Evolutionary conservation across 2,797 vertebrate species (phyloP).

Genomic region (Etheostoma nigrum): DNA sequence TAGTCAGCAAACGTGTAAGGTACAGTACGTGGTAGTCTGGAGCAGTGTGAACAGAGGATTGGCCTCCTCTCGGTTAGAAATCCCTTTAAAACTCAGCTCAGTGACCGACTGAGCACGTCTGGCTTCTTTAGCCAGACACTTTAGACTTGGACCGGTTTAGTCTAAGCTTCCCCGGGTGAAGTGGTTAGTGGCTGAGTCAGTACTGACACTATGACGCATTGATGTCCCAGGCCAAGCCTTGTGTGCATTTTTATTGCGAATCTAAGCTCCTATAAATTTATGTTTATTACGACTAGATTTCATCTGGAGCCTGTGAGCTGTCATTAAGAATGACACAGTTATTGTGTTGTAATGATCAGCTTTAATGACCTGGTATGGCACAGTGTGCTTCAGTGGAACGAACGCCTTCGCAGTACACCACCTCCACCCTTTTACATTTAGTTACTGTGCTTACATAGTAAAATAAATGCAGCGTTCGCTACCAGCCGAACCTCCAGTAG

Average conservation of each 20-base stretch:
- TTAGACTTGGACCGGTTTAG: not conserved
- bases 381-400: conserved; percentile 25
- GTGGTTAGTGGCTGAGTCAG: not conserved
- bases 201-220: not conserved
- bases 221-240: not conserved
- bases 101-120: conserved; percentile 1
- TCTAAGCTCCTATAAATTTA: not conserved
- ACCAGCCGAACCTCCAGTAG: conserved; percentile 7
- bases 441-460: conserved; percentile 20
- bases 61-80: not conserved
- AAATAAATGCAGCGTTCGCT: conserved; percentile 5
- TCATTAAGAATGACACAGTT: not conserved
- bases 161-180: not conserved
- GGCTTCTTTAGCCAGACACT: not conserved
- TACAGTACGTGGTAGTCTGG: conserved; percentile 24
- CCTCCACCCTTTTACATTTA: not conserved
- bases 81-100: conserved; percentile 18
- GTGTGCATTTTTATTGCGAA: not conserved
- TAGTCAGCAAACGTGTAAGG: conserved; percentile 31
- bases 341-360: not conserved
- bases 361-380: conserved; percentile 17
- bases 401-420: not conserved
- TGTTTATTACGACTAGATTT: not conserved
- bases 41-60: conserved; percentile 46
- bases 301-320: not conserved